Evolutionary conservation across 2,888 invertebrate genomes (phyloP).

Genomic region (Thereva nobilitata): DNA sequence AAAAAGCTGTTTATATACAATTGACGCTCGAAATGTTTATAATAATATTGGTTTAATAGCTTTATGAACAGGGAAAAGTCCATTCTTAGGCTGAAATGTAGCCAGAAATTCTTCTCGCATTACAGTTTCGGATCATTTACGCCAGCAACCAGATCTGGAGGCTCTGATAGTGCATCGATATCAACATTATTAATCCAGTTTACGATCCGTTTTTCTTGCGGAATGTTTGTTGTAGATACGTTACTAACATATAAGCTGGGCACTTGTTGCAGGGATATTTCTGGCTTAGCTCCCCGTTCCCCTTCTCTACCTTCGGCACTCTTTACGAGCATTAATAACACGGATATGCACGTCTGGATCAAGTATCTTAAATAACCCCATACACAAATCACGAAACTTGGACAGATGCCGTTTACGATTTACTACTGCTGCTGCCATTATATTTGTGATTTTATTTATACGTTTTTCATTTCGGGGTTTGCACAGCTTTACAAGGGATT

Average conservation of each 20-base stretch:
- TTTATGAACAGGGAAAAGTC: conserved; percentile 40
- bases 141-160: neutral
- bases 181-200: too few species aligned
- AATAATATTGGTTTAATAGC: conserved; percentile 41
- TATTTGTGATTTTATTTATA: neutral
- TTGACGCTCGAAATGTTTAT: conserved; percentile 38
- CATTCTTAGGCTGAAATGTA: neutral
- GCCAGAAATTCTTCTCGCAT: neutral
- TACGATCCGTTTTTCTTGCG: too few species aligned
- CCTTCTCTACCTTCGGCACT: conserved; percentile 41
- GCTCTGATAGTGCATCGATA: conserved; percentile 2
- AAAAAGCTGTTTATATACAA: conserved; percentile 40
- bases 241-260: too few species aligned
- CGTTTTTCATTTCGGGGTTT: too few species aligned
- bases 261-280: neutral
- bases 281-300: conserved; percentile 30
- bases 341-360: conserved; percentile 51
- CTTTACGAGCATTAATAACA: conserved; percentile 49
- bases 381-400: conserved; percentile 48
- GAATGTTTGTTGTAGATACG: too few species aligned
- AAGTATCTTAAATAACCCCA: conserved; percentile 49
- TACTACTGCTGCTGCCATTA: conserved; percentile 1
- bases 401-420: conserved; percentile 45
- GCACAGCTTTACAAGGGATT: conserved; percentile 2
- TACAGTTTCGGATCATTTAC: neutral